Evolutionary conservation across 2,113 vertebrate genomes (phyloP).

Genomic region (Lampris megalopsis): DNA sequence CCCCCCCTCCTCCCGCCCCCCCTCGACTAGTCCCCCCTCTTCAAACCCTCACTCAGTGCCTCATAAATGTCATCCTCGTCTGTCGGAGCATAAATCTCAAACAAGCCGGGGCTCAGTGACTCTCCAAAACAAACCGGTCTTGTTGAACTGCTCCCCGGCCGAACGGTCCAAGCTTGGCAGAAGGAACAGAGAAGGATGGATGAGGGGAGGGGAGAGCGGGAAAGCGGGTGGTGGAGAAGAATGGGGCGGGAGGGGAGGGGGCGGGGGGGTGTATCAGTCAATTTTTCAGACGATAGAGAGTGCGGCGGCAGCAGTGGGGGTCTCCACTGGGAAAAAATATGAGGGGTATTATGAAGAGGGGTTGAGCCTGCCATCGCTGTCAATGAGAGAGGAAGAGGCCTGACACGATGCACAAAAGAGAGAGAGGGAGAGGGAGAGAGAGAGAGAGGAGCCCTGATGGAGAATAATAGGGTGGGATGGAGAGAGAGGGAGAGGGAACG

Average conservation of each 20-base stretch:
- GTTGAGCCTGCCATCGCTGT: slow-evolving; percentile 73
- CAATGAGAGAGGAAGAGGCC: slow-evolving; percentile 75
- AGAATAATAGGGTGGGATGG: background rate
- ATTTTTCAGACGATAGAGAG: slow-evolving; percentile 48
- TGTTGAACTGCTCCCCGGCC: slow-evolving; percentile 72
- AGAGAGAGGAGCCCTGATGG: background rate
- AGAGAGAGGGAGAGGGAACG: background rate
- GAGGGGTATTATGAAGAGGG: slow-evolving; percentile 65
- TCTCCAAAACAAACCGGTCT: slow-evolving; percentile 78
- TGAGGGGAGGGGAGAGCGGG: slow-evolving; percentile 16
- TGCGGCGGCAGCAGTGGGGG: slow-evolving; percentile 64
- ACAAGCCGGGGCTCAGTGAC: slow-evolving; percentile 68
- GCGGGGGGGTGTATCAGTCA: slow-evolving; percentile 47
- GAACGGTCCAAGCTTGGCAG: slow-evolving; percentile 77
- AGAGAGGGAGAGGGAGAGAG: slow-evolving; percentile 48
- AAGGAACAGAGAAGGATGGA: slow-evolving; percentile 73
- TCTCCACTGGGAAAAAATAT: slow-evolving; percentile 76
- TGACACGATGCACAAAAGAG: slow-evolving; percentile 72
- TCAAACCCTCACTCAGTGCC: slow-evolving; percentile 54
- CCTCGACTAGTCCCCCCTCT: slow-evolving; percentile 45
- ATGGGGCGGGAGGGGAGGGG: background rate
- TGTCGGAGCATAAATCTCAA: slow-evolving; percentile 76
- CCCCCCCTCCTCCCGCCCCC: slow-evolving; percentile 26
- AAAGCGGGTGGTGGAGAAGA: background rate
- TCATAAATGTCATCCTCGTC: slow-evolving; percentile 80